Conservation (phyloP, 2,888 invertebrate genomes). For the Drosophila mimetica region DNA sequence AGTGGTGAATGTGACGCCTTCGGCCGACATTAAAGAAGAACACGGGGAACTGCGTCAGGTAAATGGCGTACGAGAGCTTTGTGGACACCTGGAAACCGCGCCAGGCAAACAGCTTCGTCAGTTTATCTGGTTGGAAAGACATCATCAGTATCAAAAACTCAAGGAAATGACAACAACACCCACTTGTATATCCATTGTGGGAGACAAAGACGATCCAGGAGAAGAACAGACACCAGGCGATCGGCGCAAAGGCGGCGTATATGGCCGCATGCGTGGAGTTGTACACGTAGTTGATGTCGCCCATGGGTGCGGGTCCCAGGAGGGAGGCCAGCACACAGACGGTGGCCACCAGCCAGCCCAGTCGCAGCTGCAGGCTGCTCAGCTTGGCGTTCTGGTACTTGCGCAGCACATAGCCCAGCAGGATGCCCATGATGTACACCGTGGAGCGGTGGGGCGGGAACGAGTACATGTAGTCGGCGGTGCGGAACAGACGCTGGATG, state of each 20-base stretch:
- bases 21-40: constrained; percentile 89
- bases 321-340: constrained; percentile 86
- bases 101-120: constrained; percentile 86
- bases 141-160: neutral
- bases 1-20: constrained; percentile 86
- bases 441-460: constrained; percentile 88
- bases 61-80: constrained; percentile 89
- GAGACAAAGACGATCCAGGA: constrained; percentile 88
- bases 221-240: constrained; percentile 88
- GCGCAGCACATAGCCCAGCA: constrained; percentile 87
- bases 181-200: constrained; percentile 87
- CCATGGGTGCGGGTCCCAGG: constrained; percentile 88
- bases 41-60: constrained; percentile 89
- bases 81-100: constrained; percentile 88
- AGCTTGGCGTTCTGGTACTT: constrained; percentile 84
- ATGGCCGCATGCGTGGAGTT: constrained; percentile 87
- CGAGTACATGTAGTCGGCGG: constrained; percentile 89
- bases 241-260: constrained; percentile 89
- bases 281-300: constrained; percentile 87
- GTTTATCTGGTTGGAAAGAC: constrained; percentile 83
- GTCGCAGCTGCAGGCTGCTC: constrained; percentile 83
- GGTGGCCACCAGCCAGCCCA: constrained; percentile 86
- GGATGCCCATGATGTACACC: constrained; percentile 89
- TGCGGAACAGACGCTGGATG: constrained; percentile 87
- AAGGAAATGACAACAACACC: too few relatives aligned